Percentiles rank a stretch among this genome's conserved stretches.
Conservation (phyloP, 2,113 vertebrate genomes). For the Corydoras sp. region DNA sequence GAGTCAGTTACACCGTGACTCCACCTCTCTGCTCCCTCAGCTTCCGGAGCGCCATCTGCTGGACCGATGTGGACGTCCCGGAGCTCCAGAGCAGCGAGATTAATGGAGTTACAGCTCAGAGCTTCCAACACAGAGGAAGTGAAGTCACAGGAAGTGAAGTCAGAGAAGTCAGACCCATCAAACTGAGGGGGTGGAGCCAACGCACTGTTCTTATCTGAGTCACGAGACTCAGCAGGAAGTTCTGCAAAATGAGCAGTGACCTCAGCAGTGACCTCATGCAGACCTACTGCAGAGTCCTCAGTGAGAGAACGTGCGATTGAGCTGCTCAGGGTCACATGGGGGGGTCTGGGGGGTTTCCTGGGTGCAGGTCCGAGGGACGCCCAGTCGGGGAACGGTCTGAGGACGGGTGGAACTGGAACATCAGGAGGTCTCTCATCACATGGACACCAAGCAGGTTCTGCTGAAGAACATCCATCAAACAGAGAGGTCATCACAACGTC, state of each 20-base stretch:
- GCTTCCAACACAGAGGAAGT: slow-evolving; percentile 47
- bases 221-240: not conserved
- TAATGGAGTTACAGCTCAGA: slow-evolving; percentile 37
- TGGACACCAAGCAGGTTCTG: slow-evolving; percentile 36
- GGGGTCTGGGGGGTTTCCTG: slow-evolving; percentile 73
- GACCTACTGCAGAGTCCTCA: too few relatives aligned
- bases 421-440: slow-evolving; percentile 14
- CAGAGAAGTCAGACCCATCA: slow-evolving; percentile 54
- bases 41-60: too few relatives aligned
- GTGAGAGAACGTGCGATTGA: slow-evolving; percentile 20
- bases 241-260: slow-evolving; percentile 20
- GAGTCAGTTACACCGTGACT: not conserved
- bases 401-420: slow-evolving; percentile 38
- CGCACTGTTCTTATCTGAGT: not conserved
- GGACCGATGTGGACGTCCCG: slow-evolving; percentile 42
- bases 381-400: slow-evolving; percentile 65
- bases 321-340: slow-evolving; percentile 59
- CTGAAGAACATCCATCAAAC: not conserved
- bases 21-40: too few relatives aligned
- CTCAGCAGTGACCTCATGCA: not conserved
- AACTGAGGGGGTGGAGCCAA: slow-evolving; percentile 36
- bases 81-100: slow-evolving; percentile 48
- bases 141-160: slow-evolving; percentile 58
- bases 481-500: too few relatives aligned
- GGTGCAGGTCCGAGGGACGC: slow-evolving; percentile 64